Percentiles rank a stretch among this genome's conserved stretches.
phyloP scores from a whole-genome alignment of 2,113 vertebrate species.

The Copsychus sechellarum region DNA sequence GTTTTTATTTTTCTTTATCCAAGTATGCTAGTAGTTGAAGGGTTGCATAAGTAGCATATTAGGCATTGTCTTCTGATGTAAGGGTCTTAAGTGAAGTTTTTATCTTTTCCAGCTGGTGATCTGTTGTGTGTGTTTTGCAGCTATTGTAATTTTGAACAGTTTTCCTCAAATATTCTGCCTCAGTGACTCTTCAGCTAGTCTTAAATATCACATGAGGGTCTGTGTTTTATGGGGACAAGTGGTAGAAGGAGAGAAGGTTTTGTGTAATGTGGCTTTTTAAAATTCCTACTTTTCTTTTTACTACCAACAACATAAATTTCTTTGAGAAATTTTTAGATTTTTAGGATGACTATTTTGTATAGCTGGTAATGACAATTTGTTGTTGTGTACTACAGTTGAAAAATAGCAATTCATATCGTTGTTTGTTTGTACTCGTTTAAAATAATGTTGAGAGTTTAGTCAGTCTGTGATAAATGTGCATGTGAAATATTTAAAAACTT shows the following conservation, averaged over 20 bases:
- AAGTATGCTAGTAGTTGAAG: background rate
- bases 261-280: background rate
- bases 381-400: background rate
- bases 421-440: background rate
- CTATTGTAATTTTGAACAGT: background rate
- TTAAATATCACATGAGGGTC: background rate
- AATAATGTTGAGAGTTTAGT: background rate
- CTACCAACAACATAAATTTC: background rate
- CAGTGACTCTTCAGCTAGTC: background rate
- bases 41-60: background rate
- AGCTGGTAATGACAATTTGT: background rate
- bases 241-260: background rate
- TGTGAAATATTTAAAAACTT: background rate
- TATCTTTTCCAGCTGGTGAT: background rate
- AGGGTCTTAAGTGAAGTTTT: background rate
- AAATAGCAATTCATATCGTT: background rate
- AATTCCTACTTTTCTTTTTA: background rate
- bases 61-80: background rate
- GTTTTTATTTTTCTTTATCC: background rate
- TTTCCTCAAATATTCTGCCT: background rate
- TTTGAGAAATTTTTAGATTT: background rate
- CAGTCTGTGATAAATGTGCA: background rate
- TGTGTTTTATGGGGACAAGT: background rate
- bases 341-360: background rate
- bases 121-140: background rate